Conservation (phyloP, 2,113 vertebrate species). For the Nanorana parkeri region DNA sequence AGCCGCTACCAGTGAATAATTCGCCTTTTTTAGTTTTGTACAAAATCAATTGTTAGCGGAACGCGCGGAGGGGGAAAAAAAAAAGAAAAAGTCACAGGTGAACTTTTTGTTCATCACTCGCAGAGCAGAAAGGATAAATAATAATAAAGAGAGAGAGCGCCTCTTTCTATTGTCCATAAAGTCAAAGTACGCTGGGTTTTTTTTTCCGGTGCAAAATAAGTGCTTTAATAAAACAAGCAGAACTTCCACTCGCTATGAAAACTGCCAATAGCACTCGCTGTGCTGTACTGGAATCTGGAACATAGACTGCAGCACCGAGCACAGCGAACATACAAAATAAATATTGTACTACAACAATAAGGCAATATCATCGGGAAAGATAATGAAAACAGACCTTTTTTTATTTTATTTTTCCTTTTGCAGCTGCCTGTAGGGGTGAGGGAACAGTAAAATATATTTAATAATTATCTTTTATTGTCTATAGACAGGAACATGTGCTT, state of each 20-base stretch:
- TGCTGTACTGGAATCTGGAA: neutral
- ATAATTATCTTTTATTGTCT: constrained; percentile 20
- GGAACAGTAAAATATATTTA: neutral
- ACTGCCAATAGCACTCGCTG: constrained; percentile 19
- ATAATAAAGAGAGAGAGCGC: constrained; percentile 13
- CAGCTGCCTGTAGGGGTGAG: neutral
- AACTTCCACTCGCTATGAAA: constrained; percentile 27
- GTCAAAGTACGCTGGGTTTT: neutral
- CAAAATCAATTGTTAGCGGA: constrained; percentile 26
- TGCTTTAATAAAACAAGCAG: constrained; percentile 34
- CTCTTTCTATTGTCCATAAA: constrained; percentile 19
- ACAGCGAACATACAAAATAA: neutral
- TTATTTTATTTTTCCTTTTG: neutral
- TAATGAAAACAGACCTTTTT: neutral
- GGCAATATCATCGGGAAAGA: constrained; percentile 16
- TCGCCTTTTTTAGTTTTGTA: constrained; percentile 11
- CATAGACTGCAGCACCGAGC: neutral
- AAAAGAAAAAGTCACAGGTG: neutral
- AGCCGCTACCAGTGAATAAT: constrained; percentile 24
- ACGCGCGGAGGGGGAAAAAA: neutral
- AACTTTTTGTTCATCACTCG: constrained; percentile 34
- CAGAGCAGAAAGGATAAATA: constrained; percentile 21
- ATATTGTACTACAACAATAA: constrained; percentile 6
- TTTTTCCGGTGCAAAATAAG: constrained; percentile 37
- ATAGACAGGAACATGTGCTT: too few relatives aligned